phyloP scores from a whole-genome alignment of 2,888 invertebrate species.

The Habroteleia sp. region DNA sequence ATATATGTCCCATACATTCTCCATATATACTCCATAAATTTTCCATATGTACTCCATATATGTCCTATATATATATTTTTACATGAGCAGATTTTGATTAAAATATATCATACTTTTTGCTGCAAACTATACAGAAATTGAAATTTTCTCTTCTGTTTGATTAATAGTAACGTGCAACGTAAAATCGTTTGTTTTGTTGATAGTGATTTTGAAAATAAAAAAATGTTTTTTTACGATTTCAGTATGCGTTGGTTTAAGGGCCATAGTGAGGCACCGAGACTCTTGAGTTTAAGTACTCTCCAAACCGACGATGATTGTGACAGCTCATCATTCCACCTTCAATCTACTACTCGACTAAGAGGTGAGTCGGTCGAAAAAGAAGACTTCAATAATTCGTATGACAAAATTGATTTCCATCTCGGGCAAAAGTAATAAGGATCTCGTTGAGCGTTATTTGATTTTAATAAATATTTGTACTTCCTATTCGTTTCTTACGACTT shows the following conservation, averaged over 20 bases:
- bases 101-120: no score
- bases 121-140: no score
- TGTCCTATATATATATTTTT: no score
- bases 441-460: neutral
- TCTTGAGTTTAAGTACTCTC: slow-evolving; percentile 85
- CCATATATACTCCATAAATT: no score
- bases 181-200: neutral
- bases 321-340: slow-evolving; percentile 75
- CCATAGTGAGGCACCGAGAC: slow-evolving; percentile 85
- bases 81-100: no score
- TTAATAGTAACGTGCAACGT: no score
- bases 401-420: slow-evolving; percentile 1
- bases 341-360: slow-evolving; percentile 78
- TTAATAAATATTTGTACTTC: neutral
- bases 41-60: no score
- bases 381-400: slow-evolving; percentile 1
- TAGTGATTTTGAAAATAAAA: slow-evolving; percentile 18
- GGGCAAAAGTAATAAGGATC: slow-evolving; percentile 3
- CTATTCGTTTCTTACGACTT: no score
- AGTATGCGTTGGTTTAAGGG: slow-evolving; percentile 88
- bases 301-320: slow-evolving; percentile 79
- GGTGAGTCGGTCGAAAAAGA: slow-evolving; percentile 74
- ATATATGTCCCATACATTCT: no score
- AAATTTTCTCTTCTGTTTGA: no score
- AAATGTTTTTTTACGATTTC: slow-evolving; percentile 51